Percentiles rank a stretch among this genome's conserved stretches.
Conservation (phyloP, 2,113 vertebrate genomes). For the Rostratula benghalensis region DNA sequence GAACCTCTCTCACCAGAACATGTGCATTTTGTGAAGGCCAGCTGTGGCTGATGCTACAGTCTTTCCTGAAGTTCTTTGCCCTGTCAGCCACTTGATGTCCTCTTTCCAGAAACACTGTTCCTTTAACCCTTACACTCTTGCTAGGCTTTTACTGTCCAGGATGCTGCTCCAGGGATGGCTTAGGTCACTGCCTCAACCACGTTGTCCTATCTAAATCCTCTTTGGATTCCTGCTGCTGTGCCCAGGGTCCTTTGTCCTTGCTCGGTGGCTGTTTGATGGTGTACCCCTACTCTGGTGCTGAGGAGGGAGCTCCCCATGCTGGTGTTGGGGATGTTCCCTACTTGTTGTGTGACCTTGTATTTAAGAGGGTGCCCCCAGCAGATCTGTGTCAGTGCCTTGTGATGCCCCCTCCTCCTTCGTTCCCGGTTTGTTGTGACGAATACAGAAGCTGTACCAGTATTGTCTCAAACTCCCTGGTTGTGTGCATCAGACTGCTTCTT, state of each 20-base stretch:
- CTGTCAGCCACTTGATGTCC: too few relatives aligned
- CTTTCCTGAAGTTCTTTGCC: not conserved
- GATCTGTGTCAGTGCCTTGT: rapidly evolving
- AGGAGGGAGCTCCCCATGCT: not conserved
- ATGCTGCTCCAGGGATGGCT: not conserved
- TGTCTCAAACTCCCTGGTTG: rapidly evolving
- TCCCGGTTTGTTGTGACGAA: not conserved
- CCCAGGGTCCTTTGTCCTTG: rapidly evolving
- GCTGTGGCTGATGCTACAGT: rapidly evolving
- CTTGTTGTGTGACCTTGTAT: not conserved
- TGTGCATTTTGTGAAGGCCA: rapidly evolving
- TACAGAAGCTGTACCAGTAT: not conserved
- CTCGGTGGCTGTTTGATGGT: not conserved
- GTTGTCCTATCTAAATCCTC: not conserved
- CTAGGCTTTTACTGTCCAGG: not conserved
- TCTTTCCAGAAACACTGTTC: not conserved
- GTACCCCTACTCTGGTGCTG: rapidly evolving
- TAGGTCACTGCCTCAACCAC: rapidly evolving
- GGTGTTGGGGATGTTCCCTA: not conserved
- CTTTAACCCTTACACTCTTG: not conserved
- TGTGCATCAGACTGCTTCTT: not conserved
- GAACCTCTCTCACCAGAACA: not conserved
- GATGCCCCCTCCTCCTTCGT: too few relatives aligned
- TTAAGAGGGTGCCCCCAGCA: not conserved
- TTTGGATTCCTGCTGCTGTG: not conserved